Evolutionary conservation across 2,797 vertebrate genomes (phyloP).

Genomic region (Acrocephalus scirpaceus): DNA sequence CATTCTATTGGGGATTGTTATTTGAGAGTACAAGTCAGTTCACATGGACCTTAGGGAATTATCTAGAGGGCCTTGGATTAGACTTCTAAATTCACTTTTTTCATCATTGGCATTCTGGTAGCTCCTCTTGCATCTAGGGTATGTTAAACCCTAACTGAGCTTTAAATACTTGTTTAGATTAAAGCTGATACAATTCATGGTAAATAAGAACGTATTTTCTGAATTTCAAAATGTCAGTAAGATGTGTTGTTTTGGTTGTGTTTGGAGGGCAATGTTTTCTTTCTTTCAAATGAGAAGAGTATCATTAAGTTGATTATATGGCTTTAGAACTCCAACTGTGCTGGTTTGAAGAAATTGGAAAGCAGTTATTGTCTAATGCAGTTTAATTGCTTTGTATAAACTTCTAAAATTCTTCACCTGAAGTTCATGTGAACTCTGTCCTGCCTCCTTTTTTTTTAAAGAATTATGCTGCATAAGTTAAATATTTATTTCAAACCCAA

Average conservation of each 20-base stretch:
- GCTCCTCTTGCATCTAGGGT: neutral
- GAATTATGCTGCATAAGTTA: neutral
- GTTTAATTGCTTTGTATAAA: constrained; percentile 25
- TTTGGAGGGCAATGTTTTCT: constrained; percentile 4
- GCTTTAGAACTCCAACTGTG: constrained; percentile 30
- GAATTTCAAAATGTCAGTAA: neutral
- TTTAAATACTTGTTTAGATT: neutral
- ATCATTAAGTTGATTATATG: constrained; percentile 42
- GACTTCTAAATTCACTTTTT: neutral
- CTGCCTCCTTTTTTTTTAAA: neutral
- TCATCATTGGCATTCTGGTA: neutral
- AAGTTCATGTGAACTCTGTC: neutral
- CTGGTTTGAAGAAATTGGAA: constrained; percentile 1
- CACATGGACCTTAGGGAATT: neutral
- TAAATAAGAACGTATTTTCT: neutral
- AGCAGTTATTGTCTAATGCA: constrained; percentile 16
- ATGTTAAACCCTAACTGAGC: neutral
- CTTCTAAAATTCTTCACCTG: neutral
- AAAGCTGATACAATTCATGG: neutral
- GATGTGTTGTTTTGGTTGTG: neutral
- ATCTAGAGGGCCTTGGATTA: neutral
- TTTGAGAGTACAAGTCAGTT: neutral
- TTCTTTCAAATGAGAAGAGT: neutral
- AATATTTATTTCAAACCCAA: neutral
- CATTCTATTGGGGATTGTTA: neutral